Base-by-base conservation (phyloP, 2,797 vertebrate species). In the Acanthurus leucopareius region DNA sequence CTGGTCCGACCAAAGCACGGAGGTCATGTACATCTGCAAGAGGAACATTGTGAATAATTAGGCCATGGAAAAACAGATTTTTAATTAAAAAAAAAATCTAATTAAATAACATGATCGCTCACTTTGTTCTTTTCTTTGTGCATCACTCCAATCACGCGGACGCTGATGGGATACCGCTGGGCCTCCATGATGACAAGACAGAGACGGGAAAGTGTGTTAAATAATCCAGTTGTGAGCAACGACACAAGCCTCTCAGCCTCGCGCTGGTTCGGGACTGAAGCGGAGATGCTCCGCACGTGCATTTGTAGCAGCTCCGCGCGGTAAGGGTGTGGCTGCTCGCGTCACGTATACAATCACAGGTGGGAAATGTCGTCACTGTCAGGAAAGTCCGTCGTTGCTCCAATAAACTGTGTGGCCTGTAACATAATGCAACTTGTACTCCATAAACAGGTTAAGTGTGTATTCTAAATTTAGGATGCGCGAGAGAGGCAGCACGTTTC, bases 1-100 rank as follows among this genome's bases (percentile, higher is more conserved):
- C 66, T 95, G 80, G 69, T 96, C 93, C 0, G 96, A 95, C 96
- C 96, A 96, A 13, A 93, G 82, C 85, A 96, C 95, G 0, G 93
- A 94, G 3, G 86, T 83, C 69, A 96, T 90, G 82, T 91, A 95
- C 90, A 95, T 70, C 96, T 96, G 73, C n/a, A 82, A 45, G 51
- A 40, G 63, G 38, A 68, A 66, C 51, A 75, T 11, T 35, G 7
- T 14, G 10, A 59, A 38, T 56, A 13, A 59, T 10, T 15, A 67
- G 47, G 35, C 9, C 3, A 2, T 16, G 6, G 10, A 49, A 52
- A 60, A 10, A 10, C 28, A 25, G 10, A 2, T 32, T 17, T 25
- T 28, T 22, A 13, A 5, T 28, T 28, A n/a, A n/a, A 28, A 28
- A 17, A 28, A 8, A 9, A 64, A 45, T 16, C 2, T 5, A 7